Evolutionary conservation across 2,888 invertebrate species (phyloP).

Genomic region (Eumacrocentrus americanus): DNA sequence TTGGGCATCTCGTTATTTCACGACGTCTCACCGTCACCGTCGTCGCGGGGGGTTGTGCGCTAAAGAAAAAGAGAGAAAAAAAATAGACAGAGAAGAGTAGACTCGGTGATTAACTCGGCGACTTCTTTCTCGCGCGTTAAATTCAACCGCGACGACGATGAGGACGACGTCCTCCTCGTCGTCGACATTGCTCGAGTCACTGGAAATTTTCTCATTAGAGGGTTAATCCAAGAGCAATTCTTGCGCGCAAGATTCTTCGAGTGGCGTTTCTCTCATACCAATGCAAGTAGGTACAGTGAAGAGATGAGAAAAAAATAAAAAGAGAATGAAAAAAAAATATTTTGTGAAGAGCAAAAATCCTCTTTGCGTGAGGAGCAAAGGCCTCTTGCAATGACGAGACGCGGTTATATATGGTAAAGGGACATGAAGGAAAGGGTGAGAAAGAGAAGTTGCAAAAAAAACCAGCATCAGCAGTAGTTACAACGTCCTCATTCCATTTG

Average conservation of each 20-base stretch:
- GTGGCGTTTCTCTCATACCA: conserved; percentile 17
- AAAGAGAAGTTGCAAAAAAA: background rate
- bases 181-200: conserved; percentile 19
- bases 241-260: conserved; percentile 24
- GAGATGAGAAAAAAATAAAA: background rate
- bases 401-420: background rate
- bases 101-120: conserved; percentile 20
- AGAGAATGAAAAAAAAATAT: background rate
- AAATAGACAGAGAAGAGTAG: background rate
- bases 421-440: background rate
- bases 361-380: background rate
- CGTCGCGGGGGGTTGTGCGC: background rate
- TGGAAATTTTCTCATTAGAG: conserved; percentile 30
- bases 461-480: background rate
- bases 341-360: conserved; percentile 16
- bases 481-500: conserved; percentile 8
- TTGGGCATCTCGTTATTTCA: conserved; percentile 1
- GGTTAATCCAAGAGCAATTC: conserved; percentile 31
- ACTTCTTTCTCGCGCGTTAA: conserved; percentile 20
- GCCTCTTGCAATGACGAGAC: background rate
- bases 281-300: too few species aligned
- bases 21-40: background rate
- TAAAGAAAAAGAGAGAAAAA: conserved; percentile 7
- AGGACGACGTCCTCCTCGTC: conserved; percentile 3
- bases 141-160: conserved; percentile 8